phyloP scores from a whole-genome alignment of 2,797 vertebrate genomes.

The Vultur gryphus region DNA sequence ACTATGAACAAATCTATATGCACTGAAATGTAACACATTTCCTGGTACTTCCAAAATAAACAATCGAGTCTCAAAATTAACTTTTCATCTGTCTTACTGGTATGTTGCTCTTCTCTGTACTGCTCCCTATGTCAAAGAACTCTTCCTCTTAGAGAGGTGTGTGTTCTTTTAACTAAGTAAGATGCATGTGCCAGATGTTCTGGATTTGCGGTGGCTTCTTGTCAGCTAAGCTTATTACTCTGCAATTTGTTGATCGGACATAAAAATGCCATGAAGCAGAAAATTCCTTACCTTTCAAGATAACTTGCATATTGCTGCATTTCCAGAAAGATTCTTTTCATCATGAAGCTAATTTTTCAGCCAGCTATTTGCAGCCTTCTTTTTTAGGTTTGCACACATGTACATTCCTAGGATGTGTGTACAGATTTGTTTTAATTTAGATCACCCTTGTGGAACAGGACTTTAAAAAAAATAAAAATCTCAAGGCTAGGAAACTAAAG shows the following conservation, averaged over 20 bases:
- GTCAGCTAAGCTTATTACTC: background rate
- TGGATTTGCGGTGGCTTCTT: background rate
- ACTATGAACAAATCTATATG: background rate
- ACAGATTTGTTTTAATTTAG: background rate
- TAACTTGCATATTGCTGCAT: background rate
- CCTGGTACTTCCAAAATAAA: background rate
- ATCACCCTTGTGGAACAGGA: background rate
- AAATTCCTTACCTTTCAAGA: background rate
- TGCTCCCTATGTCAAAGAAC: background rate
- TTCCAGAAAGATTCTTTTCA: background rate
- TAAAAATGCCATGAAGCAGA: background rate
- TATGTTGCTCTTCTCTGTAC: background rate
- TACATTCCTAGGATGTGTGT: background rate
- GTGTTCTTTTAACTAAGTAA: background rate
- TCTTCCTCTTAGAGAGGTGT: background rate
- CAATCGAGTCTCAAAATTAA: background rate
- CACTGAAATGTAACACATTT: background rate
- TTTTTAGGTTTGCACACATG: background rate
- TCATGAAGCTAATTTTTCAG: background rate
- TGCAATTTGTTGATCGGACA: background rate
- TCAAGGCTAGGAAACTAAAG: background rate
- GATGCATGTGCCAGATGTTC: background rate
- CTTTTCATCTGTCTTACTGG: background rate
- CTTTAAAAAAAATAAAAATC: background rate
- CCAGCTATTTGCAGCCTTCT: background rate